Percentiles rank a stretch among this genome's conserved stretches.
Conservation (phyloP, 2,113 vertebrate species). For the Oceanodroma tethys region DNA sequence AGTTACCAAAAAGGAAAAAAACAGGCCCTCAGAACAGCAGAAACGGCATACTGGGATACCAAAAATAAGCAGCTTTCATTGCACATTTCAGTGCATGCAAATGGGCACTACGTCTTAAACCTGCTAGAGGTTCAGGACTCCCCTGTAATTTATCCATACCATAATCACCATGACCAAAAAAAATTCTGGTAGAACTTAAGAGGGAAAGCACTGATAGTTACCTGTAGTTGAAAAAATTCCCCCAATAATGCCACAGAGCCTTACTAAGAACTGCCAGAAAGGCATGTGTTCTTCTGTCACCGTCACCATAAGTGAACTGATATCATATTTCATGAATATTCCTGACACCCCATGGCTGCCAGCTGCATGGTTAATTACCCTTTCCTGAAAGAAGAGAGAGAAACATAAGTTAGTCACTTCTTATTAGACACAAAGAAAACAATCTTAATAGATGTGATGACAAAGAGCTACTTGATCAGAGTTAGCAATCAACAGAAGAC, state of each 20-base stretch:
- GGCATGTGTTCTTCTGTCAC: conserved; percentile 98
- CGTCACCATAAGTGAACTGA: conserved; percentile 95
- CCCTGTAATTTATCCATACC: background rate
- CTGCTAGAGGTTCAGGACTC: background rate
- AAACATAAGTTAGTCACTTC: background rate
- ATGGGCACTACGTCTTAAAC: background rate
- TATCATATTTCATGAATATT: conserved; percentile 98
- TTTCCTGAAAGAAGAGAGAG: conserved; percentile 77
- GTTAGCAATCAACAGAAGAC: background rate
- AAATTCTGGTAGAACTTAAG: background rate
- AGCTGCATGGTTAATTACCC: conserved; percentile 91
- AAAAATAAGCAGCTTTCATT: background rate
- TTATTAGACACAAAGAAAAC: background rate
- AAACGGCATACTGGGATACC: background rate
- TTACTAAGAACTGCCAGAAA: conserved; percentile 94
- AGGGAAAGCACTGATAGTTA: background rate
- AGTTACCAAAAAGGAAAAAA: background rate
- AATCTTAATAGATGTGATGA: background rate
- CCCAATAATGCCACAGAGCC: conserved; percentile 95
- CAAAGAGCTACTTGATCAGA: background rate
- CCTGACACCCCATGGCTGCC: conserved; percentile 97
- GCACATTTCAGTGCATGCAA: background rate
- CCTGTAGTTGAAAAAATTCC: conserved; percentile 99
- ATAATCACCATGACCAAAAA: background rate
- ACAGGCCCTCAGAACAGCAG: background rate